A percentile compares a stretch with the other conserved stretches of the same genome.
phyloP scores from a whole-genome alignment of 2,797 vertebrate species.

The Pseudochaenichthys georgianus region DNA sequence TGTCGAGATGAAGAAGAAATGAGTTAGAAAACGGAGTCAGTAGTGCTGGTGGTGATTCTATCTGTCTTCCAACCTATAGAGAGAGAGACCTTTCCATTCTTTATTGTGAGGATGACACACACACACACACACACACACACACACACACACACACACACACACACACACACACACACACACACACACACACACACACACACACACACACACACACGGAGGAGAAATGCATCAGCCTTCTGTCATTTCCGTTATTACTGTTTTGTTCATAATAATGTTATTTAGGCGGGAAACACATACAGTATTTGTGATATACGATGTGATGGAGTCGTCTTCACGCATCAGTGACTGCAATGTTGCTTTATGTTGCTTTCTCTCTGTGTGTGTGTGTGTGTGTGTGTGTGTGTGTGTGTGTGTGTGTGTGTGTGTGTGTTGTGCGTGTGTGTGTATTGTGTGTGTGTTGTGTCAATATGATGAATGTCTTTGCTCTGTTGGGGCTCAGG shows the following conservation, averaged over 20 bases:
- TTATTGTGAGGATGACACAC: conserved; percentile 17
- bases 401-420: conserved; percentile 33
- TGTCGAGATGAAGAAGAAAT: conserved; percentile 59
- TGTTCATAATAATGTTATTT: conserved; percentile 61
- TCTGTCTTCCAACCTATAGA: conserved; percentile 31
- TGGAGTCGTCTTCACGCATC: conserved; percentile 74
- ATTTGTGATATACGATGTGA: conserved; percentile 63
- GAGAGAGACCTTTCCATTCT: conserved; percentile 32
- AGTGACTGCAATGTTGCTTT: conserved; percentile 55
- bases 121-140: conserved; percentile 28
- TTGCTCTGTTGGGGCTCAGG: no score
- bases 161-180: conserved; percentile 39
- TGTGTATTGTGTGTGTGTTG: conserved; percentile 40
- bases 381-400: conserved; percentile 46
- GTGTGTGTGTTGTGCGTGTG: conserved; percentile 36
- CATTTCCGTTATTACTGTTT: conserved; percentile 16
- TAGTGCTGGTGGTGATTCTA: conserved; percentile 16
- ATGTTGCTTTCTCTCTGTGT: conserved; percentile 37
- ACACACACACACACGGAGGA: conserved; percentile 22
- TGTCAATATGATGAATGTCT: background rate
- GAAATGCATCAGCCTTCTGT: conserved; percentile 18
- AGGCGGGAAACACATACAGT: conserved; percentile 49
- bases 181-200: conserved; percentile 8
- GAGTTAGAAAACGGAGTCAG: background rate
- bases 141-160: no score